Base-by-base conservation (phyloP, 2,797 vertebrate species). In the Ciconia nigra region DNA sequence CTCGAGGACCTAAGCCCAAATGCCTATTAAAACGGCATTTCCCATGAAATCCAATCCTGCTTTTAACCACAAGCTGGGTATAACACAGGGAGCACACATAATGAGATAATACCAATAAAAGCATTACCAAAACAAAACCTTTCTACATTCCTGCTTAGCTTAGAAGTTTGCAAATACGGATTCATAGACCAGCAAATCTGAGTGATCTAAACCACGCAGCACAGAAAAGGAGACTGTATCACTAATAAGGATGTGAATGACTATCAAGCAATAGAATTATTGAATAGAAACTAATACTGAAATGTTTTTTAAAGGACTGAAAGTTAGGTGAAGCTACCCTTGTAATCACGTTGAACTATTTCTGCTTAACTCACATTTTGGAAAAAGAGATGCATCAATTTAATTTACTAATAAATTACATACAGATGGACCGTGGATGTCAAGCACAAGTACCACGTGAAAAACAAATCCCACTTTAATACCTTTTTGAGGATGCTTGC, bases 401-500 rank as follows among this genome's bases (percentile, higher is more conserved):
- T 85, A 18, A 73, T 47, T 84, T 87, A 61, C 41, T 41, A 85
- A 83, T 28, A 65, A 72, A 26, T 35, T 58, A 87, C 62, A 87
- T 20, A 59, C 10, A 89, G 79, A 70, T 58, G 71, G 80, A 83
- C 58, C 41, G 79, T 1, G 31, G 92, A 91, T 73, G 39, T 81
- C 76, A 96, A 93, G 52, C 81, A 88, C 51, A 96, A 90, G 62
- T 92, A 89, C 25, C 49, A 71, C 11, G 28, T 7, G 35, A 92
- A 5, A 83, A 88, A 82, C 69, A 87, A 94, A 94, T 22, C 77
- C 65, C 84, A 81, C 58, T 83, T 96, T 74, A 95, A 91, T 98
- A 98, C 97, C 96, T 98, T 97, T 93, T 94, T 52, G 91, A 97
- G 87, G 96, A 96, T 93, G 94, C 94, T 96, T 93, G 95, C 83